Evolutionary conservation across 2,888 invertebrate species (phyloP).

Genomic region (Agrilus biguttatus): DNA sequence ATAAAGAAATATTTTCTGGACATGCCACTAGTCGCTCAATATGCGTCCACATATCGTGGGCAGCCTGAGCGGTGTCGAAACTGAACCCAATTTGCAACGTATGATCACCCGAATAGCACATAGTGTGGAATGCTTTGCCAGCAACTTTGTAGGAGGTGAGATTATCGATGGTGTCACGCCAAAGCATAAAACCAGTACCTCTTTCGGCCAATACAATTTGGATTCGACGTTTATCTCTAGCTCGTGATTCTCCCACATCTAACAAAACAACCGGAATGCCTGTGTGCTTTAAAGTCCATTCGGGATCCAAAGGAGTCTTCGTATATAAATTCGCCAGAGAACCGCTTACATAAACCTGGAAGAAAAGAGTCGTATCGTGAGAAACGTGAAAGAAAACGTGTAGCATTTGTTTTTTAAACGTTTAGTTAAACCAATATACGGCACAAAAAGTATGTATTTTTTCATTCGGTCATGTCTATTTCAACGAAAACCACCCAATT

Average conservation of each 20-base stretch:
- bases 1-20: conserved; percentile 64
- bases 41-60: conserved; percentile 53
- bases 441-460: no score
- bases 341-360: conserved; percentile 55
- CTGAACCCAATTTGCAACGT: conserved; percentile 63
- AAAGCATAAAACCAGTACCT: conserved; percentile 68
- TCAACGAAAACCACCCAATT: no score
- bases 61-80: conserved; percentile 61
- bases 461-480: no score
- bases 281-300: conserved; percentile 61
- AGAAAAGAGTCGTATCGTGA: conserved; percentile 10
- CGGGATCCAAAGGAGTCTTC: conserved; percentile 38
- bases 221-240: conserved; percentile 45
- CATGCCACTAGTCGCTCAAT: conserved; percentile 57
- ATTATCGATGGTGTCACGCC: conserved; percentile 70
- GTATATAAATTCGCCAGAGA: conserved; percentile 61
- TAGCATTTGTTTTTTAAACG: no score
- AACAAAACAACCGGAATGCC: conserved; percentile 67
- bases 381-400: no score
- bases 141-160: conserved; percentile 57
- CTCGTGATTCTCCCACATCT: conserved; percentile 60
- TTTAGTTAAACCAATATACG: no score
- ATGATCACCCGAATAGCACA: conserved; percentile 66
- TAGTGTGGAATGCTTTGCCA: conserved; percentile 65
- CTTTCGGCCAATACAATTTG: conserved; percentile 29